Evolutionary conservation across 2,888 invertebrate species (phyloP), one percentile per base, ranked within the genome.

Genomic region (Cylloceria caligata): DNA sequence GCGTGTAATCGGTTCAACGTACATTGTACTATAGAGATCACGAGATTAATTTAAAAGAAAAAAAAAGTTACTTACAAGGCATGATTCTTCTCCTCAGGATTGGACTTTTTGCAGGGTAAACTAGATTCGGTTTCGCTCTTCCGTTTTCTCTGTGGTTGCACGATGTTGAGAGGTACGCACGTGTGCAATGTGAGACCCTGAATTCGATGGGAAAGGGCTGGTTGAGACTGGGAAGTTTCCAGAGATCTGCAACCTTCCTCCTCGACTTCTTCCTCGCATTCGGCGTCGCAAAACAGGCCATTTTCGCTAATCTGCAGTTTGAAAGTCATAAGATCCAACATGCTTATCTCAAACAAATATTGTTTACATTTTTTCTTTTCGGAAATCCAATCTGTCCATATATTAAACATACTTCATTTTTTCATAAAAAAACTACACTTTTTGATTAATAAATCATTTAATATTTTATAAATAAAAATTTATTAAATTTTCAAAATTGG

Each of bases 81-180:
- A 80, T 87, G 83, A 74, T 87, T 89, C 87, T 92, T 94, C 73
- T 93, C 93, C 85, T 94, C 94, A 42, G 93, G 93, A 88, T 92
- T 93, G 83, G 93, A 90, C 88, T 94, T 94, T 91, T 94, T 95
- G 89, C 94, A 93, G 24, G 94, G 94, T 88, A 91, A 88, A 83
- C 85, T 90, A 13, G 88, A 89, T 69, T 92, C 92, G 55, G 88
- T 89, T 84, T 92, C 92, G 68, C 89, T 91, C 82, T 92, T 92
- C 62, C 92, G 90, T 83, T 92, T 92, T 72, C 92, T 91, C 76
- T 91, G 88, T 42, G 90, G 89, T 81, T 92, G 90, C 47, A 91
- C 89, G 39, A 90, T 87, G 69, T 91, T 90, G 76, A 90, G 83
- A 45, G 91, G 90, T 72, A 91, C 90, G 62, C 89, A 91, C 16